Evolutionary conservation across 2,113 vertebrate genomes (phyloP).

Genomic region (Mastomys coucha): DNA sequence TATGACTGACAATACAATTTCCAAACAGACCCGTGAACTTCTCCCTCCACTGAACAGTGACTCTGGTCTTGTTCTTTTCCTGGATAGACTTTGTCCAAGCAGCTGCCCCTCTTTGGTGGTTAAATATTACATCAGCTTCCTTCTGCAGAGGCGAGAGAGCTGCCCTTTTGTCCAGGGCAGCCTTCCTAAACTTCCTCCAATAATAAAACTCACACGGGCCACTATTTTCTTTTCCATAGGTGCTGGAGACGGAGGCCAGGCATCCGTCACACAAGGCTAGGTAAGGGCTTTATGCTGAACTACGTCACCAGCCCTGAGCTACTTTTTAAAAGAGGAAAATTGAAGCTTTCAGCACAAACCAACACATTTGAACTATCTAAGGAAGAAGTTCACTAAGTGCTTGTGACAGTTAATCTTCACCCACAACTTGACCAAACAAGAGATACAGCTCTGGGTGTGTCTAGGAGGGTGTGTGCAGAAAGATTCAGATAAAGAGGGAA

Average conservation of each 20-base stretch:
- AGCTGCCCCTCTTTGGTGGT: not conserved
- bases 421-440: not conserved
- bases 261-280: not conserved
- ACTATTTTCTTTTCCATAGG: not conserved
- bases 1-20: not conserved
- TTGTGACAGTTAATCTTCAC: not conserved
- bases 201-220: not conserved
- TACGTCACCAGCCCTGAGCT: not conserved
- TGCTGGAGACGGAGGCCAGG: not conserved
- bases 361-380: constrained; percentile 12
- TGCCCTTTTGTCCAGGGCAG: not conserved
- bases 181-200: not conserved
- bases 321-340: not conserved
- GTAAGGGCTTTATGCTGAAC: not conserved
- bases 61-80: not conserved
- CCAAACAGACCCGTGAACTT: not conserved
- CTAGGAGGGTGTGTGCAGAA: not conserved
- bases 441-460: not conserved
- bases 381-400: not conserved
- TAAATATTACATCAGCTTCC: constrained; percentile 40
- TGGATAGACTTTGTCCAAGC: constrained; percentile 2
- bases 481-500: not conserved
- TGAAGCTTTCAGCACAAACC: not conserved
- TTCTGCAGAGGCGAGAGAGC: not conserved
- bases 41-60: not conserved